Evolutionary conservation across 2,797 vertebrate species (phyloP).

Genomic region (Sus cebifrons): DNA sequence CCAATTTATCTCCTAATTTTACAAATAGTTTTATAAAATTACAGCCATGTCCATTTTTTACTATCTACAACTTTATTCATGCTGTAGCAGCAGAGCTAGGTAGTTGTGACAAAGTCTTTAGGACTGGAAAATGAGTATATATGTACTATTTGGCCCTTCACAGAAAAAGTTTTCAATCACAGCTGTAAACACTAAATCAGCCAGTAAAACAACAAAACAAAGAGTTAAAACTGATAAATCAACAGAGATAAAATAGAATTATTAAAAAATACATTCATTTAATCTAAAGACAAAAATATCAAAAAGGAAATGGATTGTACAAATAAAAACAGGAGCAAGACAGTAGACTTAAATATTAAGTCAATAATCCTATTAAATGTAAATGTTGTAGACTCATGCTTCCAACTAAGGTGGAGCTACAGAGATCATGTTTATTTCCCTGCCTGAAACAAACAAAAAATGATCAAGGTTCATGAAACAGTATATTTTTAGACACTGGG

Average conservation of each 20-base stretch:
- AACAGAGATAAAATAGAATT: neutral
- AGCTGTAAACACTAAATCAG: neutral
- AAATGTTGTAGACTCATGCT: neutral
- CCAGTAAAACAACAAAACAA: neutral
- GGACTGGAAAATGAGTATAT: neutral
- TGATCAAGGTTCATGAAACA: neutral
- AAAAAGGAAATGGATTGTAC: neutral
- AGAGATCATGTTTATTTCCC: neutral
- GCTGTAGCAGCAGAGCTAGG: neutral
- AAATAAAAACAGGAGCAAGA: neutral
- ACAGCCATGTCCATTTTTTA: neutral
- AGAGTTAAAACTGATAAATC: neutral
- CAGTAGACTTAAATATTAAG: neutral
- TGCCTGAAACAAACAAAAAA: neutral
- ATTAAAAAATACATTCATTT: neutral
- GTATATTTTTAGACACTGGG: neutral
- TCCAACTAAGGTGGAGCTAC: neutral
- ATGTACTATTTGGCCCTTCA: neutral
- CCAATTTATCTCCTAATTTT: neutral
- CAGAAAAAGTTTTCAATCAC: neutral
- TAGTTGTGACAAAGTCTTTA: neutral
- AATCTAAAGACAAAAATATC: neutral
- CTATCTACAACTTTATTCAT: neutral
- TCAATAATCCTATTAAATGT: neutral
- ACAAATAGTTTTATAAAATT: neutral